phyloP scores from a whole-genome alignment of 2,888 invertebrate genomes.

The Oscheius onirici region DNA sequence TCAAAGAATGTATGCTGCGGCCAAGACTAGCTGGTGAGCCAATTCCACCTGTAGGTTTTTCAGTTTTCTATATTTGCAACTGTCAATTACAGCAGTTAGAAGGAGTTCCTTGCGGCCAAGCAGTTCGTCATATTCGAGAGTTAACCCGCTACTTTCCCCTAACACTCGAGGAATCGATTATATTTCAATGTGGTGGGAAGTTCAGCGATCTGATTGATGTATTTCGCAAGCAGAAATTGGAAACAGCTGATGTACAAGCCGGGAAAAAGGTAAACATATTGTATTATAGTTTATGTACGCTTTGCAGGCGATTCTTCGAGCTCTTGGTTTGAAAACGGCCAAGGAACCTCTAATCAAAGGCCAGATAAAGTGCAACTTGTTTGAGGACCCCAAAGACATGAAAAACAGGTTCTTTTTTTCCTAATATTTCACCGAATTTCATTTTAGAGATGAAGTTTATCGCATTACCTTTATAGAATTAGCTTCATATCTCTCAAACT shows the following conservation, averaged over 20 bases:
- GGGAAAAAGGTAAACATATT: conserved; percentile 37
- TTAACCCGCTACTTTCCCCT: conserved; percentile 33
- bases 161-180: conserved; percentile 25
- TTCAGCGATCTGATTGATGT: conserved; percentile 2
- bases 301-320: neutral
- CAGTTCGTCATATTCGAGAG: conserved; percentile 22
- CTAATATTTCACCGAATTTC: neutral
- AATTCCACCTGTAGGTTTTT: neutral
- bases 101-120: conserved; percentile 12
- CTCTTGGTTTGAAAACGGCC: neutral
- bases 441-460: conserved; percentile 42
- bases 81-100: neutral
- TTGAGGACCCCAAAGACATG: conserved; percentile 14
- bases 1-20: conserved; percentile 8
- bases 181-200: conserved; percentile 25
- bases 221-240: conserved; percentile 37
- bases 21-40: conserved; percentile 2
- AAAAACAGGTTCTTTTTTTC: neutral
- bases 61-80: neutral
- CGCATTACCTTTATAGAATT: conserved; percentile 46
- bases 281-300: neutral
- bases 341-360: conserved; percentile 8
- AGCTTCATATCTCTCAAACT: conserved; percentile 52
- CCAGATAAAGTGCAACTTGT: neutral
- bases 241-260: conserved; percentile 40